Evolutionary conservation across 2,888 invertebrate genomes (phyloP).

Genomic region (Cataglyphis altisquamis): DNA sequence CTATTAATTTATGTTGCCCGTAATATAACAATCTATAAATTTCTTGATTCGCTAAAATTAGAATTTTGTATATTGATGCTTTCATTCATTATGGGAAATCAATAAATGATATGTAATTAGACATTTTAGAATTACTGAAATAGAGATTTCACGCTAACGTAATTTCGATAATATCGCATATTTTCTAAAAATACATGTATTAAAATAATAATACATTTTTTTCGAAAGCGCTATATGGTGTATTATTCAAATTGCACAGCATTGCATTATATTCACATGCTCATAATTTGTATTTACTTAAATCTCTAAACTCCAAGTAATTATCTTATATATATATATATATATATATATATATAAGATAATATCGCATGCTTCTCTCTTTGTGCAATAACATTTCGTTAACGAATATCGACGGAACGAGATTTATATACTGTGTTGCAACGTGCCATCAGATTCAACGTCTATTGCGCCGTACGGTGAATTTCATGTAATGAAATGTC

Average conservation of each 20-base stretch:
- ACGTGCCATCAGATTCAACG: slow-evolving; percentile 29
- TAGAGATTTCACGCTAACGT: neutral
- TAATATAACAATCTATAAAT: neutral
- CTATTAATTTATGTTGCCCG: neutral
- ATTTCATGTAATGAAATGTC: slow-evolving; percentile 56
- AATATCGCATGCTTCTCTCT: slow-evolving; percentile 1
- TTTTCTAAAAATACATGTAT: neutral
- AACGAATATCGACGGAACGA: slow-evolving; percentile 46
- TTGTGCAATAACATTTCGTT: slow-evolving; percentile 40
- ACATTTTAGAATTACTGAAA: neutral
- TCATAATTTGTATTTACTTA: slow-evolving; percentile 13
- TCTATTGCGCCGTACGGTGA: slow-evolving; percentile 44
- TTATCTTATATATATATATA: neutral
- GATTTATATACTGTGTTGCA: slow-evolving; percentile 25
- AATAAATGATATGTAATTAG: slow-evolving; percentile 6
- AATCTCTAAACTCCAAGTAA: neutral
- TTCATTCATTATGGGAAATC: slow-evolving; percentile 2
- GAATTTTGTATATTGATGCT: neutral
- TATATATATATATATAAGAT: neutral
- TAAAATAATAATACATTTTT: neutral
- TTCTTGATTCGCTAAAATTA: slow-evolving; percentile 7
- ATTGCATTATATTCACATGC: neutral
- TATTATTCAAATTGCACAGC: neutral
- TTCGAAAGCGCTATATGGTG: too few relatives aligned
- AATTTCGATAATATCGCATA: neutral